phyloP scores from a whole-genome alignment of 2,888 invertebrate species.

The Iphiclides podalirius region DNA sequence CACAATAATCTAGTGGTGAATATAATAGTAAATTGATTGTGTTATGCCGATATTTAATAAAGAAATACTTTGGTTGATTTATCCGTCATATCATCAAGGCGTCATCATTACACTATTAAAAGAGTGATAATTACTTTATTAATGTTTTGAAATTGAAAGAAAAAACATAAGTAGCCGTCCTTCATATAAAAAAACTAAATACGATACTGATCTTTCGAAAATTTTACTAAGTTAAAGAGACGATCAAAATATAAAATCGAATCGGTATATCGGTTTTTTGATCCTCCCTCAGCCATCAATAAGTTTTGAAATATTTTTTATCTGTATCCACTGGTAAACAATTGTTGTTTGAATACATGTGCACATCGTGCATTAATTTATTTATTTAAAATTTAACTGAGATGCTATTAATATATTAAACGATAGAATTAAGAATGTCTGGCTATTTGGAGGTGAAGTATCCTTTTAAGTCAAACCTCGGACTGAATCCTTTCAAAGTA shows the following conservation, averaged over 20 bases:
- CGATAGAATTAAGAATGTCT: slow-evolving; percentile 52
- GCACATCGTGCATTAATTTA: slow-evolving; percentile 25
- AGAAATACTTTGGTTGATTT: too few relatives aligned
- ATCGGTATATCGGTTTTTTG: slow-evolving; percentile 2
- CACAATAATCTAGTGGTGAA: too few relatives aligned
- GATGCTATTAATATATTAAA: slow-evolving; percentile 26
- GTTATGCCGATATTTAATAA: too few relatives aligned
- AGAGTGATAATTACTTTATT: too few relatives aligned
- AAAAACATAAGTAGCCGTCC: too few relatives aligned
- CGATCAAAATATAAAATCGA: background rate
- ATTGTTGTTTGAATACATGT: slow-evolving; percentile 37
- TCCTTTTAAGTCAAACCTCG: slow-evolving; percentile 80
- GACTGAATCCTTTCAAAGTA: slow-evolving; percentile 83
- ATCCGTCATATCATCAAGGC: too few relatives aligned
- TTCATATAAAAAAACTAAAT: too few relatives aligned
- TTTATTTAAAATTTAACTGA: slow-evolving; percentile 20
- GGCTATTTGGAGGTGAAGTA: slow-evolving; percentile 84
- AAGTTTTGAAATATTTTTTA: slow-evolving; percentile 25
- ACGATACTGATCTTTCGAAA: too few relatives aligned
- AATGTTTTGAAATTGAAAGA: too few relatives aligned
- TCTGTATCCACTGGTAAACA: slow-evolving; percentile 36
- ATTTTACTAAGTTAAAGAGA: too few relatives aligned
- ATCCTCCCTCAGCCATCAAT: slow-evolving; percentile 1
- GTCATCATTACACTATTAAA: too few relatives aligned
- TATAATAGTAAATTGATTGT: too few relatives aligned